Conservation (phyloP, 2,888 invertebrate species). For the Phaonia tiefii region DNA sequence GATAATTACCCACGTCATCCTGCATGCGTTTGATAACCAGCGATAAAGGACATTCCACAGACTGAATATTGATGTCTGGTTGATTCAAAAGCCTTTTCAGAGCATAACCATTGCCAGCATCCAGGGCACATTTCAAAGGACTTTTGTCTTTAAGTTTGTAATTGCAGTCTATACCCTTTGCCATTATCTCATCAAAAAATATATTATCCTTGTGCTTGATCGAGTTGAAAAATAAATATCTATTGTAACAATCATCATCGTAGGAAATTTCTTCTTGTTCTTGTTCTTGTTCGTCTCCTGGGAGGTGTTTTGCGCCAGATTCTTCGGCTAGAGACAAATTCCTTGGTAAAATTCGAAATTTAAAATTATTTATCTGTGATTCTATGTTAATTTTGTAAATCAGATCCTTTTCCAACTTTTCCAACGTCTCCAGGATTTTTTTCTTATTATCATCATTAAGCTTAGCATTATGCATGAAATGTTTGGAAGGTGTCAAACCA, state of each 20-base stretch:
- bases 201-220: too few species aligned
- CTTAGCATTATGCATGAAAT: conserved; percentile 75
- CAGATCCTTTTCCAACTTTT: too few species aligned
- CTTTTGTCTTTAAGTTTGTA: conserved; percentile 71
- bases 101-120: conserved; percentile 81
- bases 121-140: conserved; percentile 84
- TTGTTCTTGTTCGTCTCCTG: too few species aligned
- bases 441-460: conserved; percentile 69
- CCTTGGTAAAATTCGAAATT: too few species aligned
- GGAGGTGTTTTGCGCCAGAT: too few species aligned
- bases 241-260: too few species aligned
- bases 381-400: too few species aligned
- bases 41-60: conserved; percentile 82
- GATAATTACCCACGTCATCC: conserved; percentile 82
- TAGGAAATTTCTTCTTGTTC: too few species aligned
- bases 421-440: not conserved
- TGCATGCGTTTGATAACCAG: conserved; percentile 73
- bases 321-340: too few species aligned
- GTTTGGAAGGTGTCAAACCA: conserved; percentile 76
- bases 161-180: conserved; percentile 82
- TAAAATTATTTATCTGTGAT: too few species aligned
- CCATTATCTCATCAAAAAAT: conserved; percentile 77
- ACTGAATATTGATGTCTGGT: conserved; percentile 81
- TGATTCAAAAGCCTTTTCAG: conserved; percentile 77
- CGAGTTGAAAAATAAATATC: too few species aligned